Base-by-base conservation (phyloP, 2,113 vertebrate species). In the Naja naja region DNA sequence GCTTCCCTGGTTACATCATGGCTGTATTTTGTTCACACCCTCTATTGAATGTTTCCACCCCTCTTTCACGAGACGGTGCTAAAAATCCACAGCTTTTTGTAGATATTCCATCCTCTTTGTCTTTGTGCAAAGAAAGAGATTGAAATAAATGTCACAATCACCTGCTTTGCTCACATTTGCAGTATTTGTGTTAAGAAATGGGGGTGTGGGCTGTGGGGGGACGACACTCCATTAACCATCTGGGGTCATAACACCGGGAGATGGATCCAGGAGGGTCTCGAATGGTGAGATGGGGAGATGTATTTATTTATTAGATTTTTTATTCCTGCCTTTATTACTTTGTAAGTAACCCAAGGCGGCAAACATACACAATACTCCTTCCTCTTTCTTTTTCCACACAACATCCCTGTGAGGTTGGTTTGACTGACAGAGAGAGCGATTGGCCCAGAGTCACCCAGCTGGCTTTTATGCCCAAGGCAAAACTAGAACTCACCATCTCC, bases 161-260 rank as follows among this genome's bases (percentile, higher is more conserved):
- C 95, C 64, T 55, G 27, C 95, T 93, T 91, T 90, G 95, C 95
- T 93, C 95, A 90, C 58, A 94, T 96, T 60, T 91, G 93, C 93
- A 81, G 94, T 5, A 0, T 91, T 86, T 88, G 90, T 0, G 0
- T 90, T 91, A 87, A 45, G 69, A 8, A 94, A 74, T 7, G 55
- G 0, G 55, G 1, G 55, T 23, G 55, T 22, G 27, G 0, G 56
- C 0, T 6, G 0, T 8, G 56, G 74, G 5, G 45, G 91, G 47
- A 43, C 9, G 12, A 1, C 1, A 27, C 34, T 9, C 86, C 93
- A 39, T 89, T 85, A 58, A 54, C 89, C 92, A 74, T 88, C 55
- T 54, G 49, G 55, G 53, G 93, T 96, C 95, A 91, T 95, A 96
- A 96, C 95, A 96, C 93, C 93, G 95, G 89, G 90, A 95, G 95